Evolutionary conservation across 1,140 invertebrate species (phyloP).

Genomic region (Akabosia matsudoensis): DNA sequence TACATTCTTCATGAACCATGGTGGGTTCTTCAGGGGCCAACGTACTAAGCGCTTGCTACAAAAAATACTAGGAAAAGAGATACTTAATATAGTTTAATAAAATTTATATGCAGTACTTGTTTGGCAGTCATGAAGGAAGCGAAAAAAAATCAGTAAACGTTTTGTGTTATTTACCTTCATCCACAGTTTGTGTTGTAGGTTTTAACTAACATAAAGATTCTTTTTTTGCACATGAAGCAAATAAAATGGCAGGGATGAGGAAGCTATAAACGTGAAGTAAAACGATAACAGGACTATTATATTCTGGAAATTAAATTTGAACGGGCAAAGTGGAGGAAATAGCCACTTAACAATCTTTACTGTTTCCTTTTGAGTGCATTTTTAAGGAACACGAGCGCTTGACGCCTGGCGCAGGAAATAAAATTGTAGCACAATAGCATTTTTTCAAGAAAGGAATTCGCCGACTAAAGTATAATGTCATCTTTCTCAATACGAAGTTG

Average conservation of each 20-base stretch:
- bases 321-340: background rate
- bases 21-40: background rate
- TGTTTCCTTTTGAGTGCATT: constrained; percentile 5
- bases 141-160: background rate
- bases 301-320: background rate
- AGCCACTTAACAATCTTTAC: constrained; percentile 6
- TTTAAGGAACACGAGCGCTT: background rate
- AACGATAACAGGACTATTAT: background rate
- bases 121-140: background rate
- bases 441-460: background rate
- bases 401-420: background rate
- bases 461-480: background rate
- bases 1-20: background rate
- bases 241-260: background rate
- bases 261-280: background rate
- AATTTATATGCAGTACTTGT: constrained; percentile 1
- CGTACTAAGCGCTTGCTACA: background rate
- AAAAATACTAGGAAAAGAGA: background rate
- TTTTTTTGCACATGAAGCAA: background rate
- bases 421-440: background rate
- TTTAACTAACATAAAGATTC: background rate
- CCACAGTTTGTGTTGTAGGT: background rate
- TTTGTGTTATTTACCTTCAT: background rate
- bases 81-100: background rate
- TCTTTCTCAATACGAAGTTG: background rate